These are phyloP conservation scores for Rhagonycha lutea DNA, from an alignment of 2,888 invertebrate genomes.

Conservation along the genomic window DNA sequence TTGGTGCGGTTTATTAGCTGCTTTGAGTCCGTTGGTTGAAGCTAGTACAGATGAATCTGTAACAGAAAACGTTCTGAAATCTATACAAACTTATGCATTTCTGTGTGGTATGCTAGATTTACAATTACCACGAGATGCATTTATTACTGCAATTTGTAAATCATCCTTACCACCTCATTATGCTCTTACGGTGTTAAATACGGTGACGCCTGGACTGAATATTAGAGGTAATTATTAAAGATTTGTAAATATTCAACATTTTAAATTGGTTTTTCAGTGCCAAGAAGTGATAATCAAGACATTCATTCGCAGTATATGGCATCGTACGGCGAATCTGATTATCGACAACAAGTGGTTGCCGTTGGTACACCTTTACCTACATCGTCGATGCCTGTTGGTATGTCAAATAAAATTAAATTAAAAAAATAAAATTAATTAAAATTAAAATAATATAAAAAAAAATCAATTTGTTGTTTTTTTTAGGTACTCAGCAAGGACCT, in stretches of 20 bases:
- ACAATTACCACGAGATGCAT: slow-evolving; percentile 86
- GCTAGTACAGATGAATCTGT: slow-evolving; percentile 93
- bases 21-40: slow-evolving; percentile 88
- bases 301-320: slow-evolving; percentile 59
- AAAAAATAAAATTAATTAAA: too few relatives aligned
- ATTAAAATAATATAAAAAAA: too few relatives aligned
- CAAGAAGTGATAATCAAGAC: slow-evolving; percentile 59
- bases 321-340: slow-evolving; percentile 70
- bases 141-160: slow-evolving; percentile 92
- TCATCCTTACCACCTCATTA: slow-evolving; percentile 96
- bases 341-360: slow-evolving; percentile 93
- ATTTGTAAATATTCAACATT: background rate
- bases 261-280: slow-evolving; percentile 46
- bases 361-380: slow-evolving; percentile 95
- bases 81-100: slow-evolving; percentile 87
- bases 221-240: slow-evolving; percentile 35
- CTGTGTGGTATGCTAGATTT: slow-evolving; percentile 84
- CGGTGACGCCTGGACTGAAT: slow-evolving; percentile 60
- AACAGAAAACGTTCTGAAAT: slow-evolving; percentile 88
- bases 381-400: slow-evolving; percentile 74
- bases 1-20: slow-evolving; percentile 93
- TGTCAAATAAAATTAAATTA: slow-evolving; percentile 6
- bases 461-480: background rate
- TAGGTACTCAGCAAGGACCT: slow-evolving; percentile 80
- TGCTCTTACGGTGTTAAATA: slow-evolving; percentile 83